Evolutionary conservation across 2,888 invertebrate species (phyloP).

Genomic region (Stramonita haemastoma): DNA sequence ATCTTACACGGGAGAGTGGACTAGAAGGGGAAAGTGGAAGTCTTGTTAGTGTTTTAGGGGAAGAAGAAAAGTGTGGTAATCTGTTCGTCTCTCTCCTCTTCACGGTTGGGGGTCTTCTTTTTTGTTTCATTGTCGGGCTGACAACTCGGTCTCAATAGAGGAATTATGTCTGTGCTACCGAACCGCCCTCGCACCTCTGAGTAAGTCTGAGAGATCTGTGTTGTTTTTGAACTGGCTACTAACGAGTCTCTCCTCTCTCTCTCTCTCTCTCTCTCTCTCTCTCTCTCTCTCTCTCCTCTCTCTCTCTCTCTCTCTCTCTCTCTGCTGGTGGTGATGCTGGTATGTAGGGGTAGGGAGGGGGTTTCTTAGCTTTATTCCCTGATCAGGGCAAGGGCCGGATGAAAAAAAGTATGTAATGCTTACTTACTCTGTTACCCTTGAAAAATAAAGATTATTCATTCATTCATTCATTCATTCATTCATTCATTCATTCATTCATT

Average conservation of each 20-base stretch:
- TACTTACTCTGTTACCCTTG: no score
- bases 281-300: not conserved
- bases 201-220: not conserved
- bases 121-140: not conserved
- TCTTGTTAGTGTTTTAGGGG: not conserved
- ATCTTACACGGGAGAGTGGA: no score
- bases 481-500: no score
- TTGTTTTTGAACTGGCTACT: not conserved
- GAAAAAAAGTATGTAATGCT: no score
- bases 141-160: not conserved
- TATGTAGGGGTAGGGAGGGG: no score
- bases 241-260: not conserved
- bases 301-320: no score
- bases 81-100: not conserved
- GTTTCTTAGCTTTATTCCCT: no score
- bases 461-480: no score
- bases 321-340: no score
- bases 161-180: conserved; percentile 1
- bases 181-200: conserved; percentile 1
- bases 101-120: not conserved
- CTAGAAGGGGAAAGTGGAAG: no score
- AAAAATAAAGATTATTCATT: no score
- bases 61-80: not conserved
- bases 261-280: not conserved
- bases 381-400: no score